phyloP scores from a whole-genome alignment of 2,888 invertebrate genomes.

The Onchidella celtica region DNA sequence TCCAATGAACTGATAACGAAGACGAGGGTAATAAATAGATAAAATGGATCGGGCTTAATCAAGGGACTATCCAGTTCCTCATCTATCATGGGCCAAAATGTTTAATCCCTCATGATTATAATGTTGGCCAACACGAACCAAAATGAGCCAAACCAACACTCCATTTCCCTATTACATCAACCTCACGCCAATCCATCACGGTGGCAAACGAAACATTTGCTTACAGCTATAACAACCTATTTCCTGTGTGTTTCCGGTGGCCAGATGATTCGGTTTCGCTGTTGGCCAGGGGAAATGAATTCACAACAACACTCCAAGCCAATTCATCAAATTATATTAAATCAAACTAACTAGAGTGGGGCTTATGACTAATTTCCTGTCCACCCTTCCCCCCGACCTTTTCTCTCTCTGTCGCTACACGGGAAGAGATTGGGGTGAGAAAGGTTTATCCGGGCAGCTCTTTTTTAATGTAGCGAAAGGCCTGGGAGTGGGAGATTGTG shows the following conservation, averaged over 20 bases:
- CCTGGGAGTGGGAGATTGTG: background rate
- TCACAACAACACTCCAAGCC: background rate
- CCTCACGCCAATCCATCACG: background rate
- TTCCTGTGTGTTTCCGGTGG: background rate
- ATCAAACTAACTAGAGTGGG: background rate
- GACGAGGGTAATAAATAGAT: background rate
- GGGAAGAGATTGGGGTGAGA: background rate
- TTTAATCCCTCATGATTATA: background rate
- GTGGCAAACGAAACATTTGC: background rate
- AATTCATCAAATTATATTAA: background rate
- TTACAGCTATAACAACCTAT: background rate
- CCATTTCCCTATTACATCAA: background rate
- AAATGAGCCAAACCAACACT: background rate
- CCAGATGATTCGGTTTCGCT: background rate
- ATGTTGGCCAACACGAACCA: background rate
- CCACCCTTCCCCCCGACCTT: too few relatives aligned
- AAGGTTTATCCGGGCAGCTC: too few relatives aligned
- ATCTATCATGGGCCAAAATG: background rate
- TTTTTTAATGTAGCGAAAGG: too few relatives aligned
- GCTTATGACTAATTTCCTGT: background rate
- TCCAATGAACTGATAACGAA: too few relatives aligned
- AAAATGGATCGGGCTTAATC: background rate
- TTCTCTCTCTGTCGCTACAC: background rate
- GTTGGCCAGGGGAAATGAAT: background rate
- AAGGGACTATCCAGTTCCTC: background rate